These are phyloP conservation scores for Exocentrus adspersus DNA, from an alignment of 2,888 invertebrate genomes.

Conservation along the genomic window DNA sequence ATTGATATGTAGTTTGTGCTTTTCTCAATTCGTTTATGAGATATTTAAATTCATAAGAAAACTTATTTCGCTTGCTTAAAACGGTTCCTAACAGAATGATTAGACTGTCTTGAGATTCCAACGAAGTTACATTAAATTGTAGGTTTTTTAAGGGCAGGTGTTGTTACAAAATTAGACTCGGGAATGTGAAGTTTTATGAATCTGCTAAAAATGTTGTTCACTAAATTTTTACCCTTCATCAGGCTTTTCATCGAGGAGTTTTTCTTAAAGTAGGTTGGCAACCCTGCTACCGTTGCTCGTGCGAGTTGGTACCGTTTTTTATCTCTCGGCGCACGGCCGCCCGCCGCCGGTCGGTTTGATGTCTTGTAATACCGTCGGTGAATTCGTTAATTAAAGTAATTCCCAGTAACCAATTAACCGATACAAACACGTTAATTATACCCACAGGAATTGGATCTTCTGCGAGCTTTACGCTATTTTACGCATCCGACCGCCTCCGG, in stretches of 20 bases:
- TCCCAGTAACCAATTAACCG: constrained; percentile 40
- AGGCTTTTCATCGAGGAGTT: background rate
- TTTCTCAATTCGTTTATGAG: no score
- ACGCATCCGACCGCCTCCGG: constrained; percentile 2
- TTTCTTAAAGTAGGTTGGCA: constrained; percentile 1
- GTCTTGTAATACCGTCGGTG: constrained; percentile 30
- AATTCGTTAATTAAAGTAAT: constrained; percentile 43
- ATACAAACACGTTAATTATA: constrained; percentile 40
- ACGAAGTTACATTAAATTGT: no score
- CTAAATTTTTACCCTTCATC: no score
- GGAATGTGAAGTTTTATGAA: no score
- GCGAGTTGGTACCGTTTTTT: constrained; percentile 2
- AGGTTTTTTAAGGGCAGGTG: no score
- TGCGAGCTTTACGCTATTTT: constrained; percentile 21
- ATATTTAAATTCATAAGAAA: no score
- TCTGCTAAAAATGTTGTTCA: no score
- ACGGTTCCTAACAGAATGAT: no score
- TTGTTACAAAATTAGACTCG: no score
- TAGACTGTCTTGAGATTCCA: no score
- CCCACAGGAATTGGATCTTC: constrained; percentile 30
- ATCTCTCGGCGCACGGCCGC: background rate
- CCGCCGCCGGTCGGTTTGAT: constrained; percentile 20
- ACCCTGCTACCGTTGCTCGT: background rate
- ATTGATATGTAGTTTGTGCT: no score
- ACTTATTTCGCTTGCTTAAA: no score